A percentile compares a stretch with the other conserved stretches of the same genome.
These are phyloP conservation scores for Gymnocephalus cernua DNA, from an alignment of 2,113 vertebrate genomes.

Conservation along the genomic window DNA sequence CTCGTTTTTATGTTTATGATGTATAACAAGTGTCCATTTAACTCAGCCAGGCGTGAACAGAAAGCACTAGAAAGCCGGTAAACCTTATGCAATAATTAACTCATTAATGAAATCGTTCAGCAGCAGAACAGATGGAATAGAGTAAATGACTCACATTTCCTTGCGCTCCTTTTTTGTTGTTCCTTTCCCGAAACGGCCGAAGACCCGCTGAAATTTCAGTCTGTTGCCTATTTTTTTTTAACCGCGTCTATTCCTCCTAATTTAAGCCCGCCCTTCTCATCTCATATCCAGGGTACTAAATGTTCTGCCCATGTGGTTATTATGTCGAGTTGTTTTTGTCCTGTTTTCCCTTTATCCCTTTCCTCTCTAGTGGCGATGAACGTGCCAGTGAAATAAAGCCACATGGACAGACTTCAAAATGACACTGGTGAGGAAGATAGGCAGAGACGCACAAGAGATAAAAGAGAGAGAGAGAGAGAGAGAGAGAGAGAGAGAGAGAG, in stretches of 20 bases:
- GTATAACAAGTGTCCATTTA: conserved; percentile 51
- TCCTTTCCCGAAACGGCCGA: neutral
- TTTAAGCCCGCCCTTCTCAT: conserved; percentile 63
- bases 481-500: neutral
- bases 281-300: conserved; percentile 79
- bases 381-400: conserved; percentile 52
- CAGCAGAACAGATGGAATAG: neutral
- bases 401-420: conserved; percentile 70
- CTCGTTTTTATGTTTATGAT: neutral
- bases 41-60: conserved; percentile 3
- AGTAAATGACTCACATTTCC: conserved; percentile 59
- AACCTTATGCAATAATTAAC: neutral
- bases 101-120: neutral
- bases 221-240: conserved; percentile 16
- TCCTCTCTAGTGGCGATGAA: neutral
- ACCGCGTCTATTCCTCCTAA: conserved; percentile 48
- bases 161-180: conserved; percentile 1
- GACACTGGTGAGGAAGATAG: conserved; percentile 37
- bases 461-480: neutral
- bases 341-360: neutral
- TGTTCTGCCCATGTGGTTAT: conserved; percentile 77
- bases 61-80: conserved; percentile 4
- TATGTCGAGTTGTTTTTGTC: conserved; percentile 34
- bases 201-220: conserved; percentile 6
- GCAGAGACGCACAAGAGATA: neutral